Evolutionary conservation across 2,888 invertebrate species (phyloP).

Genomic region (Plagodis dolabraria): DNA sequence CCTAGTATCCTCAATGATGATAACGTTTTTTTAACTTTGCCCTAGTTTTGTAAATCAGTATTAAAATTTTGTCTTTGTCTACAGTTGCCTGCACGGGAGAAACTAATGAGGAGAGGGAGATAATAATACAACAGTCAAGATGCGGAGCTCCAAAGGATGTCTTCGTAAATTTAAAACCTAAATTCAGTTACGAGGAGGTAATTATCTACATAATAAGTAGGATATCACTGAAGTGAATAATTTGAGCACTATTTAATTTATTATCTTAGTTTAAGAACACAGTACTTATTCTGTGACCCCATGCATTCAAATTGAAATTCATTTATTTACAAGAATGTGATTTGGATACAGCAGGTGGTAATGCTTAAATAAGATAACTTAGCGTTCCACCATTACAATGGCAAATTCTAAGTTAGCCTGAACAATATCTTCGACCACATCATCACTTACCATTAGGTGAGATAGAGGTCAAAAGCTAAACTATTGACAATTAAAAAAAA

Average conservation of each 20-base stretch:
- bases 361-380: too few species aligned
- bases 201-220: constrained; percentile 12
- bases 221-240: not conserved
- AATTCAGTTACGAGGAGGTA: constrained; percentile 70
- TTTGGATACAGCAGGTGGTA: too few species aligned
- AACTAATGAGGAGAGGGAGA: constrained; percentile 55
- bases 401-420: constrained; percentile 10
- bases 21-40: constrained; percentile 2
- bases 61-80: constrained; percentile 34
- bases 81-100: constrained; percentile 66
- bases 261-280: constrained; percentile 21
- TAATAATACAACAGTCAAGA: constrained; percentile 66
- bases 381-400: constrained; percentile 35
- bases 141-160: constrained; percentile 75
- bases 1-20: not conserved
- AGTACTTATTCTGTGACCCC: constrained; percentile 41
- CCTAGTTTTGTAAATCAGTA: not conserved
- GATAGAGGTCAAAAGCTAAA: too few species aligned
- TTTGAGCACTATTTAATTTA: constrained; percentile 9
- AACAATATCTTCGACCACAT: too few species aligned
- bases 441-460: too few species aligned
- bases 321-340: too few species aligned
- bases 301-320: too few species aligned
- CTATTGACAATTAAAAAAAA: too few species aligned
- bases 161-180: constrained; percentile 64